Base-by-base conservation (phyloP, 1,140 invertebrate species). In the Drosophila ficusphila region DNA sequence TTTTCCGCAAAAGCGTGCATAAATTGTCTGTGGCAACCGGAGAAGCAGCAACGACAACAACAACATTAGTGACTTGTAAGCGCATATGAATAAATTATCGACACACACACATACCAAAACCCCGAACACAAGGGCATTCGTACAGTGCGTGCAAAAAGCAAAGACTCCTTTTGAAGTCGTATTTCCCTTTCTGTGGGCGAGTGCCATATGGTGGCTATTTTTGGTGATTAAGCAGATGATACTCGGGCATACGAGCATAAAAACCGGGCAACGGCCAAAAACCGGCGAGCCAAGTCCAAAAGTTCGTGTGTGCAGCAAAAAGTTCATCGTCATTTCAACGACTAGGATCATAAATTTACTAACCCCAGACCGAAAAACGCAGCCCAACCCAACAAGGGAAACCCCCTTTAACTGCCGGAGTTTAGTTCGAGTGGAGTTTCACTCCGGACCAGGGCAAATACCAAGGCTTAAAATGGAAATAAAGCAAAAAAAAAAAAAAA, bases 41-140 rank as follows among this genome's bases (percentile, higher is more conserved):
- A 39, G 33, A 12, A 56, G 25, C 38, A 69, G 64, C 36, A 79
- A 54, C 77, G 73, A 78, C 38, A 69, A 58, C 36, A 79, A 54
- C 77, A 76, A 78, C 76, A 85, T 90, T 90, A 76, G 77, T 71
- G 77, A 73, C 74, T 90, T 71, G 86, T 86, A 82, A 90, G 82
- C 86, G 75, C 86, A 90, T 82, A 90, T 90, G 86, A 90, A 90
- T 90, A 90, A 90, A 90, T 90, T 90, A 90, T 90, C 79, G 77
- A 19, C 52, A 46, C 60, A 61, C 75, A 77, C 62, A 69, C 56
- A 53, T 14, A 27, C 27, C n/a, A n/a, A n/a, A 33, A 11, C 48
- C n/a, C n/a, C n/a, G n/a, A n/a, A 72, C 49, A 61, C 27, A 52
- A 36, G 52, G 5, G 8, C 33, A 48, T 1, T 38, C 56, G 41